Percentiles rank a stretch among this genome's conserved stretches.
These are phyloP conservation scores for Willowsia nigromaculata DNA, from an alignment of 2,888 invertebrate genomes.

Conservation along the genomic window DNA sequence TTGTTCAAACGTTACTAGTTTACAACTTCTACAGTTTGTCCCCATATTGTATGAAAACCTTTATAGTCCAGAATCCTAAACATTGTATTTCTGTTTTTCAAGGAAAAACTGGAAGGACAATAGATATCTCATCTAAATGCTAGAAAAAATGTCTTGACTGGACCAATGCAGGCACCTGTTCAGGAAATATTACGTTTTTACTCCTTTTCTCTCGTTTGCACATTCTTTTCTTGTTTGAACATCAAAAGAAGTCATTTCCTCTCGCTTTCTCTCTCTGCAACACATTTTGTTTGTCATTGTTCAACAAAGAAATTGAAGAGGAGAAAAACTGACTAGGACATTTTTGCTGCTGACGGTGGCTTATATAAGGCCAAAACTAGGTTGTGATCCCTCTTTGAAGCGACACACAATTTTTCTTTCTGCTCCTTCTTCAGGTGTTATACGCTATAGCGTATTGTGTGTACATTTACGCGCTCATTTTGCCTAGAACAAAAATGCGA, in stretches of 20 bases:
- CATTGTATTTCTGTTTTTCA: not conserved
- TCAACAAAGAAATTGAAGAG: not conserved
- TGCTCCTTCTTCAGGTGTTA: not conserved
- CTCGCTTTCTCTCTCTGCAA: not conserved
- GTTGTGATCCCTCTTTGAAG: not conserved
- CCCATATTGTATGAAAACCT: not conserved
- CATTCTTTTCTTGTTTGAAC: conserved; percentile 1
- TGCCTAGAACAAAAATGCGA: not conserved
- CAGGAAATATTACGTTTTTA: conserved; percentile 3
- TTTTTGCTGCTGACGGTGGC: not conserved
- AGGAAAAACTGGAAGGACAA: not conserved
- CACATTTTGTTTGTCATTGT: not conserved
- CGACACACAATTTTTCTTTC: not conserved
- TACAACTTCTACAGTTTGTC: not conserved
- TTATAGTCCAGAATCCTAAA: not conserved
- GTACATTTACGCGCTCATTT: not conserved
- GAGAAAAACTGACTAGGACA: not conserved
- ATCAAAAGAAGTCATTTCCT: conserved; percentile 20
- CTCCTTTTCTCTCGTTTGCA: not conserved
- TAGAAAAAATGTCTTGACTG: not conserved
- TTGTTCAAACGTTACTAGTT: not conserved
- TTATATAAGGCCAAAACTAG: not conserved
- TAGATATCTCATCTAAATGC: not conserved
- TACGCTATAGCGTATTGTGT: not conserved
- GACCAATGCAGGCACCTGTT: conserved; percentile 12